Conservation (phyloP, 2,888 invertebrate genomes). For the Drosophila pseudotalamancana region DNA sequence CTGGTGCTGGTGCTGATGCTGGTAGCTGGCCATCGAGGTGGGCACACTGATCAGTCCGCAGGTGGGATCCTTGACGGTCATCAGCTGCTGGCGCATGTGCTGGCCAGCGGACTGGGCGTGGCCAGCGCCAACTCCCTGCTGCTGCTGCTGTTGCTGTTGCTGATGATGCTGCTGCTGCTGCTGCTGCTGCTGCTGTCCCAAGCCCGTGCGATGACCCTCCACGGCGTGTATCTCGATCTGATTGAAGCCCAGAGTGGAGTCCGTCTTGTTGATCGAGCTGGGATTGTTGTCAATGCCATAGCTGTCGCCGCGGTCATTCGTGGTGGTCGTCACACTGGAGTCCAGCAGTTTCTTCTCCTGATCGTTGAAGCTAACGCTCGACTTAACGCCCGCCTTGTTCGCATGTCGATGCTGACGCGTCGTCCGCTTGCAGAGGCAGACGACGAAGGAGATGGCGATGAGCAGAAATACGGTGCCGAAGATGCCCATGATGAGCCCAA, state of each 20-base stretch:
- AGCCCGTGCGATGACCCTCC: conserved; percentile 84
- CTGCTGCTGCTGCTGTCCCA: conserved; percentile 58
- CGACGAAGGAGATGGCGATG: conserved; percentile 87
- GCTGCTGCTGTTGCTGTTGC: conserved; percentile 66
- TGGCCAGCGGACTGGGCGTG: conserved; percentile 50
- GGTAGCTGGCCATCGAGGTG: conserved; percentile 71
- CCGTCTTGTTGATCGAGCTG: conserved; percentile 85
- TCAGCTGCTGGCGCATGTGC: conserved; percentile 74
- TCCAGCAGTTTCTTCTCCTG: conserved; percentile 94
- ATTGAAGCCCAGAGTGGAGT: conserved; percentile 86
- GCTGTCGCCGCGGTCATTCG: conserved; percentile 87
- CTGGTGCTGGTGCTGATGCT: conserved; percentile 35
- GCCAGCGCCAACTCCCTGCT: conserved; percentile 39
- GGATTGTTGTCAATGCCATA: conserved; percentile 87
- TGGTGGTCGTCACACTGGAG: conserved; percentile 90
- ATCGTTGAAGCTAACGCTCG: conserved; percentile 93
- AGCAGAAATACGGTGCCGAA: conserved; percentile 88
- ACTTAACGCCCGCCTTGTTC: conserved; percentile 88
- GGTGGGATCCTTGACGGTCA: conserved; percentile 80
- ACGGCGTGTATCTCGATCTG: conserved; percentile 87
- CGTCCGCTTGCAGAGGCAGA: conserved; percentile 85
- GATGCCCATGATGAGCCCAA: conserved; percentile 89
- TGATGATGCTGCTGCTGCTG: conserved; percentile 59
- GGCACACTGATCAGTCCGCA: conserved; percentile 82
- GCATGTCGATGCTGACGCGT: conserved; percentile 85